These are phyloP conservation scores for Drosophila cracens DNA, from an alignment of 2,888 invertebrate species.

Conservation along the genomic window DNA sequence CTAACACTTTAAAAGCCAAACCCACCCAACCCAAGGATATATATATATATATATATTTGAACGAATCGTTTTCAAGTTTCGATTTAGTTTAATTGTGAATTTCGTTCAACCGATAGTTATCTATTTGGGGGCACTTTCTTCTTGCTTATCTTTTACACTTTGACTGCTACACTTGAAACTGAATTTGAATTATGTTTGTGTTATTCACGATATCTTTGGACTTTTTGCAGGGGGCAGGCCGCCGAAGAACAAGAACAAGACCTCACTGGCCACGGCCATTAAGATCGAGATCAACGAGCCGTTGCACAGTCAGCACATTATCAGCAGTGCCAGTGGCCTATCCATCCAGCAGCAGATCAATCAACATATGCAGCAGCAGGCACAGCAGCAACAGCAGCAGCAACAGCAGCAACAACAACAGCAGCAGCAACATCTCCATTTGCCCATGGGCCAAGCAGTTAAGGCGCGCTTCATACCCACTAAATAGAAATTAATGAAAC, in stretches of 20 bases:
- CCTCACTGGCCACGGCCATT: conserved; percentile 77
- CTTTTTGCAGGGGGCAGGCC: conserved; percentile 82
- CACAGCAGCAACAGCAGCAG: conserved; percentile 64
- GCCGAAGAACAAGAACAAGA: conserved; percentile 84
- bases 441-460: conserved; percentile 80
- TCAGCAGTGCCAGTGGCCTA: conserved; percentile 82
- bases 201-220: not conserved
- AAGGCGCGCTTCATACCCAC: conserved; percentile 84
- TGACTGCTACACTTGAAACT: not conserved
- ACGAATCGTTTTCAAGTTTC: not conserved
- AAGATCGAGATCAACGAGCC: conserved; percentile 84
- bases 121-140: not conserved
- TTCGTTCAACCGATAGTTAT: not conserved
- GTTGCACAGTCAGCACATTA: conserved; percentile 82
- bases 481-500: conserved; percentile 67
- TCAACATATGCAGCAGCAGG: conserved; percentile 82
- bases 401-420: conserved; percentile 72
- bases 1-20: not conserved
- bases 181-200: not conserved
- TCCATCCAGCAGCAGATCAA: conserved; percentile 83
- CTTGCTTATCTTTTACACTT: not conserved
- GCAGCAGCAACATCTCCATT: conserved; percentile 75
- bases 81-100: not conserved
- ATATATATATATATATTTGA: not conserved
- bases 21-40: not conserved